A percentile compares a stretch with the other conserved stretches of the same genome.
These are phyloP conservation scores for Elephantulus edwardii DNA, from an alignment of 2,113 vertebrate genomes.

Conservation along the genomic window DNA sequence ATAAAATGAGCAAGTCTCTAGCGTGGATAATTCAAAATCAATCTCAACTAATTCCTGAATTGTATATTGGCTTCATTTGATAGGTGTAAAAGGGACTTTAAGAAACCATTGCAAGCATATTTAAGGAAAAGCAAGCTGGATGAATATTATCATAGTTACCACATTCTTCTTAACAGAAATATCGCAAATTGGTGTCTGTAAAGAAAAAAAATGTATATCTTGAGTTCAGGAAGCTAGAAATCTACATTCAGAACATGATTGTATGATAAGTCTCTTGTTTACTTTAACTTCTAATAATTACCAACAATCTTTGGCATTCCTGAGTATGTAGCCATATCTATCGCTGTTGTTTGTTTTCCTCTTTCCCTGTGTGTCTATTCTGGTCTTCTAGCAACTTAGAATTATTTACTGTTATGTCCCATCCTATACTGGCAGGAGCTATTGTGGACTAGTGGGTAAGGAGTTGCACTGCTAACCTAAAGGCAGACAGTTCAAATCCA, in stretches of 20 bases:
- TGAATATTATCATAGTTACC: background rate
- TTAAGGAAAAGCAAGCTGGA: background rate
- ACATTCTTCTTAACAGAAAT: background rate
- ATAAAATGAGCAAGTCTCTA: background rate
- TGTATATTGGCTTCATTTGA: background rate
- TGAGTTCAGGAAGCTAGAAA: background rate
- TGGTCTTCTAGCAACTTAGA: background rate
- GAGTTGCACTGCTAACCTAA: too few species aligned
- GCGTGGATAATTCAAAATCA: background rate
- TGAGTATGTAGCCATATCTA: background rate
- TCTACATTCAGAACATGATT: background rate
- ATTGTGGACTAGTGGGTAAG: too few species aligned
- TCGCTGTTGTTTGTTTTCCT: background rate
- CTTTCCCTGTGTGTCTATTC: background rate
- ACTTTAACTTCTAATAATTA: background rate
- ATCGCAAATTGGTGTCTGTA: background rate
- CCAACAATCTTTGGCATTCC: background rate
- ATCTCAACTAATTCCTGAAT: background rate
- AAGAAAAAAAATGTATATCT: background rate
- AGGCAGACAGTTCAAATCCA: too few species aligned
- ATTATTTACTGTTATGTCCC: background rate
- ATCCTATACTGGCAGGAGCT: background rate
- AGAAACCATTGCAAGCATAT: background rate
- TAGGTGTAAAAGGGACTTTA: background rate
- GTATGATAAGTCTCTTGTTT: background rate